Evolutionary conservation across 2,888 invertebrate genomes (phyloP).

Genomic region (Rhagium mordax): DNA sequence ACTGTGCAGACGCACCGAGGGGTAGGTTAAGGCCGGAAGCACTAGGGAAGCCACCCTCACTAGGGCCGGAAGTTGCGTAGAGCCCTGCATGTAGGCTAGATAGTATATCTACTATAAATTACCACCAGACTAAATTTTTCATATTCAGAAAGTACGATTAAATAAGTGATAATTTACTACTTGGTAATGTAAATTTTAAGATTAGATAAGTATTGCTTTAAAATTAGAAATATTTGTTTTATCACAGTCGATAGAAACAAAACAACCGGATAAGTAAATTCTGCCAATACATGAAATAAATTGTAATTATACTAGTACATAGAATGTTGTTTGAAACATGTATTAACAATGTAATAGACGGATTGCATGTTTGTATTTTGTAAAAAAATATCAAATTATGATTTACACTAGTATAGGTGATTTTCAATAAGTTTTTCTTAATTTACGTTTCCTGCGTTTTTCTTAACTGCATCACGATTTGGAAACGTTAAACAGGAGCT

Average conservation of each 20-base stretch:
- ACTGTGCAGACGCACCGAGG: conserved; percentile 43
- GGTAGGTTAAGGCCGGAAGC: conserved; percentile 65
- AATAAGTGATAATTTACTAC: conserved; percentile 3
- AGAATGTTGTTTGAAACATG: neutral
- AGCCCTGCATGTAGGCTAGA: conserved; percentile 63
- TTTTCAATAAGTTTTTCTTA: too few species aligned
- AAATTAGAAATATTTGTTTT: conserved; percentile 12
- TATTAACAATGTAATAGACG: neutral
- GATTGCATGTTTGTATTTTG: neutral
- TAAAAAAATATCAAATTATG: neutral
- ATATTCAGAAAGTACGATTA: neutral
- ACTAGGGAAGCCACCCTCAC: conserved; percentile 68
- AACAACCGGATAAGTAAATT: conserved; percentile 19
- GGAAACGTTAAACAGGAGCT: too few species aligned
- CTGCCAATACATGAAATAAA: neutral
- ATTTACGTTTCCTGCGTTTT: too few species aligned
- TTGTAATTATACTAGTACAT: conserved; percentile 1
- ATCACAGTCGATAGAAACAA: conserved; percentile 1
- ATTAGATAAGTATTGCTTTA: conserved; percentile 11
- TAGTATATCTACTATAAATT: neutral
- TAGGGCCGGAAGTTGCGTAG: conserved; percentile 64
- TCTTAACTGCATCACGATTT: too few species aligned
- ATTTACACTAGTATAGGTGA: too few species aligned
- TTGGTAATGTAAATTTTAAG: conserved; percentile 7
- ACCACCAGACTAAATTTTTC: neutral